These are phyloP conservation scores for Toxostoma redivivum DNA, from an alignment of 2,113 vertebrate species.

Conservation along the genomic window DNA sequence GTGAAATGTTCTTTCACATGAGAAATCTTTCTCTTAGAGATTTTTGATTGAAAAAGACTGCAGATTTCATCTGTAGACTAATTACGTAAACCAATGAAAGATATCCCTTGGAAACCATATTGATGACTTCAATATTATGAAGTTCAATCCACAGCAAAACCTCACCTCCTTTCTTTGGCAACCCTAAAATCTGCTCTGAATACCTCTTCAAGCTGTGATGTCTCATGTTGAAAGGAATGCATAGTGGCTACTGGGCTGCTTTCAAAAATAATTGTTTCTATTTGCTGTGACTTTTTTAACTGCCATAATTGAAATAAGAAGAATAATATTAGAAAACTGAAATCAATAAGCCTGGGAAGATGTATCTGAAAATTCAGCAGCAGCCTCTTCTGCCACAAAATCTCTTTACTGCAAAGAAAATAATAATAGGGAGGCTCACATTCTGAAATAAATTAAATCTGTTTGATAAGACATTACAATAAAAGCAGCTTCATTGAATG, in stretches of 20 bases:
- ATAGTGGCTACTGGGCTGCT: background rate
- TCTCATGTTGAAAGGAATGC: background rate
- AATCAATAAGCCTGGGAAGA: background rate
- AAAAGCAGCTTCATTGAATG: background rate
- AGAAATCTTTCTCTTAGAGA: background rate
- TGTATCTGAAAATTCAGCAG: background rate
- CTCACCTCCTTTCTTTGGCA: background rate
- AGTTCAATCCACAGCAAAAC: background rate
- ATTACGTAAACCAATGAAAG: background rate
- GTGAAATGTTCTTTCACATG: background rate
- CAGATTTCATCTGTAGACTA: background rate
- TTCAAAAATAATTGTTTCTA: background rate
- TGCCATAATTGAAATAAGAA: background rate
- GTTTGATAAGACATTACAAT: background rate
- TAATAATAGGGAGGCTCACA: background rate
- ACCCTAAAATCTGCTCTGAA: background rate
- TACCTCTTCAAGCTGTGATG: background rate
- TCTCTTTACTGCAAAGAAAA: background rate
- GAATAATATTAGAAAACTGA: background rate
- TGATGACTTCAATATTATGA: background rate
- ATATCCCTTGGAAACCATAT: background rate
- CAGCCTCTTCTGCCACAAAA: background rate
- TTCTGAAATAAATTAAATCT: background rate
- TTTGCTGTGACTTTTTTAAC: background rate
- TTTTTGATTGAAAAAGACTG: background rate